Evolutionary conservation across 2,888 invertebrate genomes (phyloP), one percentile per base, ranked within the genome.

Genomic region (Panzeria rudis): DNA sequence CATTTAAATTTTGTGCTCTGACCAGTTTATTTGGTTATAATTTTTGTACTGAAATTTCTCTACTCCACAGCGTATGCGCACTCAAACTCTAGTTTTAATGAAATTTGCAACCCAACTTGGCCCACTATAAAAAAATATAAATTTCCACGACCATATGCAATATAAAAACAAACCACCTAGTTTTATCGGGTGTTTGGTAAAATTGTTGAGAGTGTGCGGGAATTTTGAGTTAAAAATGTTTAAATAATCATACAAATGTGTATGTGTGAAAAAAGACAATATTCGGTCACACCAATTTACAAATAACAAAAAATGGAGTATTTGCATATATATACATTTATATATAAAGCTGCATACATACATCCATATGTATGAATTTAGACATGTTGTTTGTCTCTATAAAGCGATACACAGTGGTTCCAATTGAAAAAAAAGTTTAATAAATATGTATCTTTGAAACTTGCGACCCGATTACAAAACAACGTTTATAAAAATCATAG

Each of bases 1-100:
- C 54, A 64, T 72, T 64, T 72, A 44, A 66, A 66, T 61, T 68
- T 25, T 75, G 61, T 68, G 78, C 68, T 73, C 35, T 73, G 71
- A 61, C 41, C 75, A 62, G 69, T 80, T 79, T 56, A 35, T 80
- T 72, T 79, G 44, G 7, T 72, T 59, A 17, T 23, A 15, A 20
- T 41, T 50, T 72, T 76, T 64, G 29, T 11, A 11, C 15, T 61
- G 61, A 62, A 72, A 29, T 66, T 61, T 84, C n/a, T 38, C 13
- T 29, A 59, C 17, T 9, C 13, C 52, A 56, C 79, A 84, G 84
- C 84, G 84, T 84, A 80, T 84, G 84, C 84, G 79, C 78, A 84
- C 84, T 86, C 85, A 83, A 62, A 86, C 85, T 73, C 83, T 76
- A 41, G 15, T 50, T 77, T 72, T 64, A 52, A 47, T 56, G 25